A percentile compares a stretch with the other conserved stretches of the same genome.
These are phyloP conservation scores for Araneus ventricosus DNA, from an alignment of 1,140 invertebrate species.

Conservation along the genomic window DNA sequence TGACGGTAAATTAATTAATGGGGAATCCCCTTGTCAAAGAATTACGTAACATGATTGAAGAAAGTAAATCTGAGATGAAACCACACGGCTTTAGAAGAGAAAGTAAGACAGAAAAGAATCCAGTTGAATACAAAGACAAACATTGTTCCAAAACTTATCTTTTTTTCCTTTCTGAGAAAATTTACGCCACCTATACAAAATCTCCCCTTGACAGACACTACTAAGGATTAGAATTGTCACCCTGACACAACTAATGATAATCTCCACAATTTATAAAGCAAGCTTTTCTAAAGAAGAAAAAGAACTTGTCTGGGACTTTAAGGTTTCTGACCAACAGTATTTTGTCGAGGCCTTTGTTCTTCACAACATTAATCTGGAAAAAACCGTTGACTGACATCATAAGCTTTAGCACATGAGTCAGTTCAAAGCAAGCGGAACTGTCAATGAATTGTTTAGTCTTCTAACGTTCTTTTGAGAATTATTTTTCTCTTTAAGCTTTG, in stretches of 20 bases:
- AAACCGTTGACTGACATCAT: background rate
- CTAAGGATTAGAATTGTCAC: background rate
- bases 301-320: background rate
- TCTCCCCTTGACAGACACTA: background rate
- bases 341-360: background rate
- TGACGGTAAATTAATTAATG: background rate
- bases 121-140: background rate
- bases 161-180: background rate
- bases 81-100: too few species aligned
- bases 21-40: background rate
- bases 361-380: background rate
- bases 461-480: background rate
- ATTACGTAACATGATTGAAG: too few species aligned
- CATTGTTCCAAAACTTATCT: background rate
- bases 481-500: background rate
- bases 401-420: background rate
- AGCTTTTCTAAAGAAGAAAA: background rate
- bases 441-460: background rate
- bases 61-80: too few species aligned
- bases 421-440: background rate
- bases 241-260: background rate
- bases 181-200: background rate
- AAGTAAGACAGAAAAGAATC: background rate
- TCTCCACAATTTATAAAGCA: background rate
- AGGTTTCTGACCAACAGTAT: background rate